phyloP scores from a whole-genome alignment of 2,113 vertebrate species.

The Hemichromis elongatus region DNA sequence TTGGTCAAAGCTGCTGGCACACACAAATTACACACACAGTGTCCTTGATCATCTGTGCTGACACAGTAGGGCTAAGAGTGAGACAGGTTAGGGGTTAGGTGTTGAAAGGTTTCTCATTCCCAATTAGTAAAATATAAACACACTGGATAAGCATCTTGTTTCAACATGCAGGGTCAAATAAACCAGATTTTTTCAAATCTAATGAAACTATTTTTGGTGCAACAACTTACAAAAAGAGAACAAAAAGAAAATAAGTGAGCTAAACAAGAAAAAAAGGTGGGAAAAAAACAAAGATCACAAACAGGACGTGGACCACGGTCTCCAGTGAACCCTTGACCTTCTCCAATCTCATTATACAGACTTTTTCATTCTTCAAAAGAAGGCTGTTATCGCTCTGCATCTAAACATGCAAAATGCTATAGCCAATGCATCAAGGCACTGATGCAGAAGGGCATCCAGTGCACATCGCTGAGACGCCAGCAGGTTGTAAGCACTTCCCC shows the following conservation, averaged over 20 bases:
- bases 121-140: neutral
- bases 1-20: neutral
- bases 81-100: neutral
- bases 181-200: neutral
- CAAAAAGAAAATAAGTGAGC: neutral
- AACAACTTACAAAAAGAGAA: neutral
- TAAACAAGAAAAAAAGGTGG: neutral
- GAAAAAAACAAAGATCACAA: neutral
- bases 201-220: neutral
- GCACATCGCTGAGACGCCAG: neutral
- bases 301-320: neutral
- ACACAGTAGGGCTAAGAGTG: fast-evolving
- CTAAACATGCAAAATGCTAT: neutral
- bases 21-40: neutral
- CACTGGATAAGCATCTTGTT: neutral
- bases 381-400: neutral
- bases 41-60: neutral
- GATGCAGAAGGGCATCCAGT: neutral
- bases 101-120: neutral
- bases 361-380: neutral
- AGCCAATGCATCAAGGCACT: neutral
- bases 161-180: neutral
- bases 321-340: neutral
- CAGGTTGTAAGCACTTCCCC: neutral
- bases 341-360: neutral